Base-by-base conservation (phyloP, 2,888 invertebrate genomes). In the Drosophila recens region DNA sequence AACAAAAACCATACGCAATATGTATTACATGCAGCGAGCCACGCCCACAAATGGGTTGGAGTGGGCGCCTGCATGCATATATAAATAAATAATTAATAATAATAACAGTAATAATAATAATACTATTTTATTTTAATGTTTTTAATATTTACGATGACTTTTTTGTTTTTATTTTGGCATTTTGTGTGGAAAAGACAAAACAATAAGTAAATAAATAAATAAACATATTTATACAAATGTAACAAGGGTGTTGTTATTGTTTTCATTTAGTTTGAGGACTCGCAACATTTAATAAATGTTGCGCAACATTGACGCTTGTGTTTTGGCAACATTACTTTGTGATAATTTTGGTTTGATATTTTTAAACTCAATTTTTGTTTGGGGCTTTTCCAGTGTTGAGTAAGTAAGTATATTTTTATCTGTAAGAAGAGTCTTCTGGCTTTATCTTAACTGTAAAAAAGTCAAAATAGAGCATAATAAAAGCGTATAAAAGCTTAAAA, bases 201-300 rank as follows among this genome's bases (percentile, higher is more conserved):
- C 74, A 82, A 76, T 87, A 87, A 89, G 87, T 89, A 87, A 85
- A 72, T 76, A 84, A 89, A 88, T 86, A 75, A 88, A 89, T 87
- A 63, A 80, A 89, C 72, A 82, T 84, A 84, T 84, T 84, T 84
- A 84, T 84, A 87, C 77, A 87, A 45, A 89, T 87, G 87, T 87
- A 87, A 72, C 43, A 11, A 46, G 8, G 30, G 6, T 45, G 1
- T 27, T 48, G 34, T 33, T 15, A 8, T 42, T 43, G 2, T 56
- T 15, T 33, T 9, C 15, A 11, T 43, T 42, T 0, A 6, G 3
- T 4, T 10, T 10, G 33, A 33, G 1, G 8, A 15, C 30, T 30
- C 10, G 23, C 27, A 23, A 20, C 34, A 51, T 27, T 27, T 27
- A 0, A 0, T 1, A 5, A 10, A 52, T 27, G 52, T 38, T 38